Base-by-base conservation (phyloP, 2,113 vertebrate species). In the Rhynchomys soricoides region DNA sequence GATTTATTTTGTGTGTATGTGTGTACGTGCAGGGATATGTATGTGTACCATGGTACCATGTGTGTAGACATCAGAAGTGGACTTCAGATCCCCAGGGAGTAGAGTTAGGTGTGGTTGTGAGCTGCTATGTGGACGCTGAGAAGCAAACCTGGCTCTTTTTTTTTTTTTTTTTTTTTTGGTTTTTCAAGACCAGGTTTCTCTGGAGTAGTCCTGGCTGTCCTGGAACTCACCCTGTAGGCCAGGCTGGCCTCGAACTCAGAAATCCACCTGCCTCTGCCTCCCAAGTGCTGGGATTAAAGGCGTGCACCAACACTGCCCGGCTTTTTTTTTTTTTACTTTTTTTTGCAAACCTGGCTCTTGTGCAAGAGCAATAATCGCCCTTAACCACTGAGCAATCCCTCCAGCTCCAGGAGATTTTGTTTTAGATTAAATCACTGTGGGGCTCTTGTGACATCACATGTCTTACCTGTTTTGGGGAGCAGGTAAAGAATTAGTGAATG, bases 361-460 rank as follows among this genome's bases (percentile, higher is more conserved):
- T 31, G 37, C 8, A 85, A 85, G 81, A 85, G 81, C 57, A 43
- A 1, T 62, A 43, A 62, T 24, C 0, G 3, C 31, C 52, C 34
- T 24, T 24, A 55, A 11, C 40, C 81, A 85, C 15, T 19, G 22
- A 43, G 57, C n/a, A 40, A 45, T 45, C 15, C 26, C 26, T 17
- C n/a, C 26, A 31, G 57, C 40, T 59, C 81, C 57, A 83, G 57
- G 81, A 94, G 86, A 68, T 40, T 94, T 93, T 86, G 68, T 82
- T 93, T 77, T 79, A 77, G 37, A 73, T 73, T 89, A 77, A 77
- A 52, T 89, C 82, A 40, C 29, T 7, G 13, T 45, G n/a, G 57
- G 73, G 5, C 45, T 81, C 11, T 89, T 50, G 37, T 55, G 59
- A 73, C 29, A 34, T 79, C 7, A 37, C 8, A 45, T n/a, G n/a